phyloP scores from a whole-genome alignment of 1,140 invertebrate species.

The Asbolus verrucosus region DNA sequence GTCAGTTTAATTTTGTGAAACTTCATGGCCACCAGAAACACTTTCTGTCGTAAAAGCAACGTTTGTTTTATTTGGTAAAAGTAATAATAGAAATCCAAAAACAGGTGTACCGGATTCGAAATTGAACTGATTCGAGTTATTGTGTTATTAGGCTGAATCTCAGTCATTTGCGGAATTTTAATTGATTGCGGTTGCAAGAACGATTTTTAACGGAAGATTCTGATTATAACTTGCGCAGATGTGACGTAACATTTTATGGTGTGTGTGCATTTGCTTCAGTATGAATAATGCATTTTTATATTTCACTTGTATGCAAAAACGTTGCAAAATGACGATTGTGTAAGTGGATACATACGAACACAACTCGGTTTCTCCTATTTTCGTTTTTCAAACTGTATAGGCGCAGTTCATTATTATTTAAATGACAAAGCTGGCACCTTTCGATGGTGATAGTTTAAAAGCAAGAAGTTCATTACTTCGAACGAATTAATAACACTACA shows the following conservation, averaged over 20 bases:
- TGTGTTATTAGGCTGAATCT: too few species aligned
- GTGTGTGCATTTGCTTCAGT: background rate
- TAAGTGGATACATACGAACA: constrained; percentile 4
- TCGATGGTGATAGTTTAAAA: background rate
- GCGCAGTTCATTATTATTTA: constrained; percentile 32
- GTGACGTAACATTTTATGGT: background rate
- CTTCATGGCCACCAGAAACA: too few species aligned
- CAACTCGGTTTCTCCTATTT: constrained; percentile 20
- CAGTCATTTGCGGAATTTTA: too few species aligned
- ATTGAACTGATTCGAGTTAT: too few species aligned
- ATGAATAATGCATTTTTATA: constrained; percentile 37
- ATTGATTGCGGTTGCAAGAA: too few species aligned
- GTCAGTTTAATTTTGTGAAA: too few species aligned
- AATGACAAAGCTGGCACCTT: constrained; percentile 10
- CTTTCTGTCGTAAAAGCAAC: too few species aligned
- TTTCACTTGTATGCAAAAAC: constrained; percentile 13
- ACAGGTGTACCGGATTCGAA: too few species aligned
- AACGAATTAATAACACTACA: too few species aligned
- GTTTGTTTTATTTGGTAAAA: too few species aligned
- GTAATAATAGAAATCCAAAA: too few species aligned
- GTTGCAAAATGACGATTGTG: constrained; percentile 30
- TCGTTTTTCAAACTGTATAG: constrained; percentile 26
- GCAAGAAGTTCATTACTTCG: background rate
- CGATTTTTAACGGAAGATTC: background rate
- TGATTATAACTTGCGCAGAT: too few species aligned